Evolutionary conservation across 2,888 invertebrate species (phyloP), one percentile per base, ranked within the genome.

Genomic region (Ophioninae sp.): DNA sequence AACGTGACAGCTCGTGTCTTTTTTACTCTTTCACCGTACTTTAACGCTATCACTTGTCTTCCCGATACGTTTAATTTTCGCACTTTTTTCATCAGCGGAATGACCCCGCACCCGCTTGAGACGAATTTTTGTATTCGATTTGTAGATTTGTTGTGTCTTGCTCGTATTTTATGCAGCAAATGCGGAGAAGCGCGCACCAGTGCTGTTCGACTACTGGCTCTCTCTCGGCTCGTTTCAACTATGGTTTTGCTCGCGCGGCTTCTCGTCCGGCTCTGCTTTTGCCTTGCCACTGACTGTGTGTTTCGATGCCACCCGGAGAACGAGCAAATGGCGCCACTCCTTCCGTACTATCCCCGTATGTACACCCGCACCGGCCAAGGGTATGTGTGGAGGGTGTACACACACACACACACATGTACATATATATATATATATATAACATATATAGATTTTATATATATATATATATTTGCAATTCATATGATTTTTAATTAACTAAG

Each of bases 301-400:
- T 74, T 64, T 73, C 83, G 69, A 80, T 80, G 69, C 64, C 50
- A 76, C 79, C 74, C 76, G 76, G 64, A 73, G 79, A 79, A 67
- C 76, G 67, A 81, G 81, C 84, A 81, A 84, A 84, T 81, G 84
- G 84, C 84, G 84, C 79, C 81, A 79, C 84, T 84, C 84, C 84
- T 84, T 81, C 64, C 81, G 76, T 76, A 79, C 84, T 84, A 81
- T 84, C 79, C 72, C 79, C 76, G 73, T 70, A 75, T 74, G 76
- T 75, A 75, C 72, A 56, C 79, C 78, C 64, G 68, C 67, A 76
- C 79, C 72, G 30, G 68, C 65, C 59, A 44, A 68, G 30, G 67
- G 20, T 50, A 7, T 62, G 0, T 41, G 62, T 50, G 44, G 62
- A 72, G 59, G 57, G 30, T 69, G 56, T 13, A 56, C 30, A 70